A percentile compares a stretch with the other conserved stretches of the same genome.
Conservation (phyloP, 2,888 invertebrate species). For the Prionchulus punctatus region DNA sequence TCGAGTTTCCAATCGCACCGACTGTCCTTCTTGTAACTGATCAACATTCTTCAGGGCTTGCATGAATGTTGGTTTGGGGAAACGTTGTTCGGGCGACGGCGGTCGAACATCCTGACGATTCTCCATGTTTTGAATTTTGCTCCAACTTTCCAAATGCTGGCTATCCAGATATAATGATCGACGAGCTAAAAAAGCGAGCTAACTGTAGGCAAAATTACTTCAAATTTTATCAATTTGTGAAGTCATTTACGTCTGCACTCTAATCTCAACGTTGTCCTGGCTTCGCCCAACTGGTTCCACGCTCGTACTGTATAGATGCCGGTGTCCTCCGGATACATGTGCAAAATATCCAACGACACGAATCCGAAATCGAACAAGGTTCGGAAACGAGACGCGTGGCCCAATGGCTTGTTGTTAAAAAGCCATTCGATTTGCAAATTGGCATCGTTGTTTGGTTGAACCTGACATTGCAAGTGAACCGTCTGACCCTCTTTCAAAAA, state of each 20-base stretch:
- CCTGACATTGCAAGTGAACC: slow-evolving; percentile 59
- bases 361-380: slow-evolving; percentile 93
- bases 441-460: slow-evolving; percentile 72
- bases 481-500: slow-evolving; percentile 36
- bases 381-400: slow-evolving; percentile 53
- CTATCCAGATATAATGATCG: slow-evolving; percentile 48
- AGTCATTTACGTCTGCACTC: slow-evolving; percentile 16
- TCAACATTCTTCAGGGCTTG: slow-evolving; percentile 16
- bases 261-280: slow-evolving; percentile 76
- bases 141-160: slow-evolving; percentile 78
- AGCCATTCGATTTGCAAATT: slow-evolving; percentile 77
- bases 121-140: slow-evolving; percentile 74
- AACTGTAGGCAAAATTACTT: too few species aligned
- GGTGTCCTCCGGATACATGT: slow-evolving; percentile 74
- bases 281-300: slow-evolving; percentile 42
- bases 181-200: slow-evolving; percentile 14
- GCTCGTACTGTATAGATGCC: slow-evolving; percentile 33
- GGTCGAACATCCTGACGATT: slow-evolving; percentile 35
- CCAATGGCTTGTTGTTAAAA: slow-evolving; percentile 64
- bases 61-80: slow-evolving; percentile 5
- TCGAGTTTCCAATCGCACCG: slow-evolving; percentile 51
- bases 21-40: slow-evolving; percentile 24
- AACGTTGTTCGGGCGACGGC: slow-evolving; percentile 25
- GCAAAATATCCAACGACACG: slow-evolving; percentile 83
- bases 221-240: too few species aligned